A percentile compares a stretch with the other conserved stretches of the same genome.
These are phyloP conservation scores for Tragelaphus scriptus DNA, from an alignment of 2,113 vertebrate species.

Conservation along the genomic window DNA sequence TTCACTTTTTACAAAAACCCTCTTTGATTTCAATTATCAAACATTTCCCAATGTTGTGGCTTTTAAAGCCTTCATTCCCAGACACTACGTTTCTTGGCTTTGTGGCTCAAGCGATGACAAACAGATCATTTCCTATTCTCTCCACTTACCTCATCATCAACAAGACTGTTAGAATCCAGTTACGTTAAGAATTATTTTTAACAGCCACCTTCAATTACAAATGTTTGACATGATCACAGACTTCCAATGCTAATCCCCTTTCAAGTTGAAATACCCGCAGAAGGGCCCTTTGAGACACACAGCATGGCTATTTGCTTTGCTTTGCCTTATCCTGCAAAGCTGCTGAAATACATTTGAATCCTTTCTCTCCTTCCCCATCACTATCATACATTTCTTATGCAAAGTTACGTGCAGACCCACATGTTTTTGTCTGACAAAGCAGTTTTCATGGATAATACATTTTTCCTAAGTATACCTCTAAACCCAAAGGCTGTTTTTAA, in stretches of 20 bases:
- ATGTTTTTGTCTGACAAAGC: conserved; percentile 24
- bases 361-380: neutral
- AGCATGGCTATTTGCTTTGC: conserved; percentile 62
- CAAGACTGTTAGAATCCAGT: conserved; percentile 59
- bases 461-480: conserved; percentile 17
- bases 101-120: conserved; percentile 27
- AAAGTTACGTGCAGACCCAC: neutral
- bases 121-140: conserved; percentile 62
- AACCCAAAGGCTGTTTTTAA: neutral
- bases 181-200: conserved; percentile 75
- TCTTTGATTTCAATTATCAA: conserved; percentile 39
- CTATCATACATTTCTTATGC: neutral
- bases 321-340: conserved; percentile 57
- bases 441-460: conserved; percentile 34
- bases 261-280: conserved; percentile 74
- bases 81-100: neutral
- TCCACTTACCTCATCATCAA: conserved; percentile 61
- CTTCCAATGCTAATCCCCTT: conserved; percentile 75
- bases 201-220: conserved; percentile 74
- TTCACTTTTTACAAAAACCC: neutral
- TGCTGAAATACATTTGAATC: conserved; percentile 50
- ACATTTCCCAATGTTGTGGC: neutral
- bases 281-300: conserved; percentile 69
- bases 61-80: conserved; percentile 51
- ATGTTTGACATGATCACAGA: conserved; percentile 67